These are phyloP conservation scores for Acomys russatus DNA, from an alignment of 2,797 vertebrate genomes.

Conservation along the genomic window DNA sequence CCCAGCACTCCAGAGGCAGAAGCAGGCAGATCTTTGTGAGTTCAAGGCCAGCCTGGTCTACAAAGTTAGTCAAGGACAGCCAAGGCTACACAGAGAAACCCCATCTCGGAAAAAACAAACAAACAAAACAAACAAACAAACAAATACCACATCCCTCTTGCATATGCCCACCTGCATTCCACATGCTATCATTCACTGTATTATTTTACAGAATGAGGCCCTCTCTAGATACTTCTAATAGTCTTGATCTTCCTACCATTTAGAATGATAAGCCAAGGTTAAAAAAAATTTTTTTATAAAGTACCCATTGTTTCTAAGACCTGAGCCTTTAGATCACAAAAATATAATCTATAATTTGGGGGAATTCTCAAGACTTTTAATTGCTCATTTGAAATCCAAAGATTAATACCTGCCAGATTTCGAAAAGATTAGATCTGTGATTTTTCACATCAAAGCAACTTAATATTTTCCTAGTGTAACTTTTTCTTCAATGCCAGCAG, in stretches of 20 bases:
- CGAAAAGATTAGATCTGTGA: slow-evolving; percentile 36
- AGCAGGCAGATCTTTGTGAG: too few relatives aligned
- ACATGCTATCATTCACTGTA: too few relatives aligned
- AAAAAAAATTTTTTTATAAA: neutral
- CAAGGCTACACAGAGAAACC: too few relatives aligned
- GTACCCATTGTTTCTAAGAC: neutral
- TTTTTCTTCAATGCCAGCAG: neutral
- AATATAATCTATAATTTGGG: slow-evolving; percentile 32
- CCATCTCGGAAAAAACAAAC: too few relatives aligned
- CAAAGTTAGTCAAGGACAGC: too few relatives aligned
- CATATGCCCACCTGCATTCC: neutral
- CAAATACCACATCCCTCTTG: too few relatives aligned
- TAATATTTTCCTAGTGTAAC: neutral
- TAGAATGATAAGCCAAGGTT: neutral
- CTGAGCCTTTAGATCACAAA: neutral
- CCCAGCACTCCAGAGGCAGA: too few relatives aligned
- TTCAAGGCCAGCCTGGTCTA: too few relatives aligned
- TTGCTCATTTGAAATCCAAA: slow-evolving; percentile 36
- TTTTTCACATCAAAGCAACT: slow-evolving; percentile 34
- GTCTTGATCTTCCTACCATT: too few relatives aligned
- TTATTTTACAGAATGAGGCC: neutral
- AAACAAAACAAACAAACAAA: too few relatives aligned
- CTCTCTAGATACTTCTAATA: neutral
- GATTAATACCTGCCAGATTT: slow-evolving; percentile 42
- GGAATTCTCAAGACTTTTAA: slow-evolving; percentile 12